Percentiles rank a stretch among this genome's conserved stretches.
These are phyloP conservation scores for Leptura quadrifasciata DNA, from an alignment of 2,888 invertebrate genomes.

Conservation along the genomic window DNA sequence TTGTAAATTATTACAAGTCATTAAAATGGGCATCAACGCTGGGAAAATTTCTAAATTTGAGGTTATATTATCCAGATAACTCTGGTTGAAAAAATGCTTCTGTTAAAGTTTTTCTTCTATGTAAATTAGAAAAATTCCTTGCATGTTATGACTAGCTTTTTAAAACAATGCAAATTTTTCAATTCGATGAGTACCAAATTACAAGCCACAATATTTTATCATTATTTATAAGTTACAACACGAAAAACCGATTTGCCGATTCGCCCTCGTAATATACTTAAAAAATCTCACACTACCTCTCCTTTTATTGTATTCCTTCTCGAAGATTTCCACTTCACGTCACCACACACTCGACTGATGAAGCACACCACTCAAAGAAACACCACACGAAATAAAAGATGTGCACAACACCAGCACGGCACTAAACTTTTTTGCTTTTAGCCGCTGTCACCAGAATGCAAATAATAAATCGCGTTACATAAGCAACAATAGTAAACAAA, in stretches of 20 bases:
- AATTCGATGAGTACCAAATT: too few species aligned
- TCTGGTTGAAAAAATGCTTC: too few species aligned
- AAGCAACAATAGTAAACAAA: conserved; percentile 46
- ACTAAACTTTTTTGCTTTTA: conserved; percentile 11
- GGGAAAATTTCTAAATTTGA: too few species aligned
- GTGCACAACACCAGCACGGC: conserved; percentile 16
- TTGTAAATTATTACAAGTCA: too few species aligned
- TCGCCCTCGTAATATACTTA: conserved; percentile 1
- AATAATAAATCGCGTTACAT: conserved; percentile 41
- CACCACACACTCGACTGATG: conserved; percentile 22
- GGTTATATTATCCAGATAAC: too few species aligned
- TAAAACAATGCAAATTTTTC: too few species aligned
- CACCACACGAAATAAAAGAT: conserved; percentile 9
- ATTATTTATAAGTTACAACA: background rate
- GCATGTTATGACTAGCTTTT: too few species aligned
- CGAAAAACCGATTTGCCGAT: background rate
- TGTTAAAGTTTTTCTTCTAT: too few species aligned
- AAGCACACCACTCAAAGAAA: conserved; percentile 13
- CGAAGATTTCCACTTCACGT: conserved; percentile 17
- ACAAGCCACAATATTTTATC: too few species aligned
- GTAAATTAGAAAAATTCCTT: too few species aligned
- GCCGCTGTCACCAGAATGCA: background rate
- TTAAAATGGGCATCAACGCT: too few species aligned
- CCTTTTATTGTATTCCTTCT: conserved; percentile 19
- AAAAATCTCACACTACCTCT: conserved; percentile 15